Percentiles rank a stretch among this genome's conserved stretches.
Evolutionary conservation across 37 sponge, comb jelly and placozoan species (phyloP).

Genomic region (Mnemiopsis leidyi): DNA sequence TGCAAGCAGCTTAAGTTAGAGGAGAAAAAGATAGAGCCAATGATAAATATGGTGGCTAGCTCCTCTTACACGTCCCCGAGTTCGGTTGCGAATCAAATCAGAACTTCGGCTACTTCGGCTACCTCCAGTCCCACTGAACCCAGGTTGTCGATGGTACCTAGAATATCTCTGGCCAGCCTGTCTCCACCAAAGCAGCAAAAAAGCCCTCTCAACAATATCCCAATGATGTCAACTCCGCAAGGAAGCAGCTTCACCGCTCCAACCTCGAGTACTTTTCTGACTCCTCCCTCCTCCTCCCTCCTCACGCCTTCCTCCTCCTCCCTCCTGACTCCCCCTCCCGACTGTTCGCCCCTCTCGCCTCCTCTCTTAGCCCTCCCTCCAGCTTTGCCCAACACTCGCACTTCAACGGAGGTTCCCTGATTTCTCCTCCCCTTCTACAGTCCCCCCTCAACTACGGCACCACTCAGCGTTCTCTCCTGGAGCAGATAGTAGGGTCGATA

Average conservation of each 20-base stretch:
- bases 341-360: background rate
- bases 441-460: background rate
- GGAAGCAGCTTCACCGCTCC: background rate
- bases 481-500: constrained; percentile 9
- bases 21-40: constrained; percentile 3
- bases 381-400: background rate
- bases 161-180: background rate
- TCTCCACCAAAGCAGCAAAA: background rate
- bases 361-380: background rate
- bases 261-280: background rate
- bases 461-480: background rate
- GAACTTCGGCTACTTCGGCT: background rate
- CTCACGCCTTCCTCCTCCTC: background rate
- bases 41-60: background rate
- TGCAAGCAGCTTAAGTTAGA: constrained; percentile 19
- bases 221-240: background rate
- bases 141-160: background rate
- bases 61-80: background rate
- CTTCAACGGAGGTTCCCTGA: background rate
- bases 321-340: background rate
- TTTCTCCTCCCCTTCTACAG: background rate
- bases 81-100: background rate
- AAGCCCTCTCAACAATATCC: background rate
- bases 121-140: background rate
- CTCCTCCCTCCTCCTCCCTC: constrained; percentile 14